A percentile compares a stretch with the other conserved stretches of the same genome.
Evolutionary conservation across 2,113 vertebrate species (phyloP).

Genomic region (Pungitius pungitius): DNA sequence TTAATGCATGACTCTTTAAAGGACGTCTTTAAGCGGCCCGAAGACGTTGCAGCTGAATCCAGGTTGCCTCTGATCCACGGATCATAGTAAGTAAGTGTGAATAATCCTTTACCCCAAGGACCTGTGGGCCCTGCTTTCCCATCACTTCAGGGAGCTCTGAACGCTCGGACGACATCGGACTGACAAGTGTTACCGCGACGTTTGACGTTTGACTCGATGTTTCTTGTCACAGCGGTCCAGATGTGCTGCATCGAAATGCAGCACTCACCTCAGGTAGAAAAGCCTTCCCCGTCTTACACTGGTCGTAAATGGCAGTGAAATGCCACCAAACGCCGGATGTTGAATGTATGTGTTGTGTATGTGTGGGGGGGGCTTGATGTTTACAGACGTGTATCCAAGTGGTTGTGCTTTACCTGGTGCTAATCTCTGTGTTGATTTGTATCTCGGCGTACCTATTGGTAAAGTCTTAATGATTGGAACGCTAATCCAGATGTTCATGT

Average conservation of each 20-base stretch:
- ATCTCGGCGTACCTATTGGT: constrained; percentile 40
- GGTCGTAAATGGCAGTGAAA: constrained; percentile 53
- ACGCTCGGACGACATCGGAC: constrained; percentile 52
- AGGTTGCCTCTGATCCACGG: constrained; percentile 2
- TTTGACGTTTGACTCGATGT: constrained; percentile 61
- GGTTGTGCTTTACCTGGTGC: constrained; percentile 17
- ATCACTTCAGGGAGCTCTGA: constrained; percentile 48
- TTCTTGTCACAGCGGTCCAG: constrained; percentile 59
- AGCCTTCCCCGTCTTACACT: constrained; percentile 35
- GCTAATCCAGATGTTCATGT: constrained; percentile 21
- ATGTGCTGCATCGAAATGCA: constrained; percentile 50
- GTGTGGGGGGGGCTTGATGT: constrained; percentile 3
- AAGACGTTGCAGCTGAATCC: constrained; percentile 1
- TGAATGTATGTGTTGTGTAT: constrained; percentile 18
- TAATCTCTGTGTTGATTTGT: constrained; percentile 49
- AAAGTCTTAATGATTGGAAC: constrained; percentile 38
- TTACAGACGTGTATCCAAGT: not conserved
- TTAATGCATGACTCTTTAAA: too few relatives aligned
- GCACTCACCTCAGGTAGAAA: constrained; percentile 48
- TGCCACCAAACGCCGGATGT: constrained; percentile 46
- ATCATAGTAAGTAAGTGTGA: constrained; percentile 41
- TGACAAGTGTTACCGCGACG: constrained; percentile 58
- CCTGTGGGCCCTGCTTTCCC: constrained; percentile 38
- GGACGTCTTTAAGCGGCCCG: not conserved
- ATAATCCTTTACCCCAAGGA: constrained; percentile 29